A percentile compares a stretch with the other conserved stretches of the same genome.
phyloP scores from a whole-genome alignment of 2,888 invertebrate species.

The Auanema freiburgensis region DNA sequence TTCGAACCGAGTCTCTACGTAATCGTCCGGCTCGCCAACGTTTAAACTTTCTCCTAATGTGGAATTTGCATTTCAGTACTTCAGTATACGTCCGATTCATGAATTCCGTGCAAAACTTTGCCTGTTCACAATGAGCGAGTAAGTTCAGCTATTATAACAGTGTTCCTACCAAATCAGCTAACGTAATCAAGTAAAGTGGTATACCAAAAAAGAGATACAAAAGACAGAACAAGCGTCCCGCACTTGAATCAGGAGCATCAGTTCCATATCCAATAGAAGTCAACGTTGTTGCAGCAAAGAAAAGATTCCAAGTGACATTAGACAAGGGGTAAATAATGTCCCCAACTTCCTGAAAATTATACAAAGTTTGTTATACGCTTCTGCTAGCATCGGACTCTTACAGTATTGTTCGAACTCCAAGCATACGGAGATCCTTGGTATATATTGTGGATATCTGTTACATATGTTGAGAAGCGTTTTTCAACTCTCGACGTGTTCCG shows the following conservation, averaged over 20 bases:
- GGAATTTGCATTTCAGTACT: constrained; percentile 55
- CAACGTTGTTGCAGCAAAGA: constrained; percentile 60
- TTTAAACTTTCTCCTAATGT: constrained; percentile 42
- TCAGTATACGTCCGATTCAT: constrained; percentile 62
- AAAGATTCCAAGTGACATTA: constrained; percentile 46
- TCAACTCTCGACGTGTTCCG: too few species aligned
- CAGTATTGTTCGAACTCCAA: too few species aligned
- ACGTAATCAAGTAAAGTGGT: constrained; percentile 60
- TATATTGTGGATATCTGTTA: too few species aligned
- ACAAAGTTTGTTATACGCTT: too few species aligned
- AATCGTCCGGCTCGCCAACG: constrained; percentile 49
- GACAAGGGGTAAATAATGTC: too few species aligned
- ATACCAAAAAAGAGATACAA: constrained; percentile 59
- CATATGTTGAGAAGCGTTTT: too few species aligned
- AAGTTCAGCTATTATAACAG: not conserved
- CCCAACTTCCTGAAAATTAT: too few species aligned
- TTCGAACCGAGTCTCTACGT: constrained; percentile 40
- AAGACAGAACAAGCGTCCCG: constrained; percentile 58
- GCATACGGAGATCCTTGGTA: too few species aligned
- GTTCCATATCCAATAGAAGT: constrained; percentile 59
- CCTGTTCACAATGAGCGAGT: too few species aligned
- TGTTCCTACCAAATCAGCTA: constrained; percentile 56
- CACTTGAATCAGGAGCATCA: constrained; percentile 52
- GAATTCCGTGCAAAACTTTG: constrained; percentile 62
- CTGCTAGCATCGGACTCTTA: too few species aligned